phyloP scores from a whole-genome alignment of 2,888 invertebrate species.

The Limenitis camilla region DNA sequence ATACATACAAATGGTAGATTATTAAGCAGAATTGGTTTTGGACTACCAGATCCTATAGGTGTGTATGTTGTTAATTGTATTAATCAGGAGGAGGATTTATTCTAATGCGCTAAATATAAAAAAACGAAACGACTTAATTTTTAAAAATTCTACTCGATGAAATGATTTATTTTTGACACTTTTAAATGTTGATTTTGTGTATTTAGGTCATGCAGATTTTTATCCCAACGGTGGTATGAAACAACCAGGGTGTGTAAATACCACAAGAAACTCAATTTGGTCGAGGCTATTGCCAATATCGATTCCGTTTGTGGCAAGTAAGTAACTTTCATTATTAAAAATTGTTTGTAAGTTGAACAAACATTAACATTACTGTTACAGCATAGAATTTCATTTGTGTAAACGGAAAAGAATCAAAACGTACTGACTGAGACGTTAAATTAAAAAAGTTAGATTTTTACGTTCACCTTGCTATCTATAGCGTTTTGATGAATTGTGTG shows the following conservation, averaged over 20 bases:
- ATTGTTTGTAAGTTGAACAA: no score
- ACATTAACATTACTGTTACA: no score
- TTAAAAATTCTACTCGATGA: no score
- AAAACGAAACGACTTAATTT: no score
- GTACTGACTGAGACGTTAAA: no score
- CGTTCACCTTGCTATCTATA: background rate
- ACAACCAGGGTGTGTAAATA: slow-evolving; percentile 76
- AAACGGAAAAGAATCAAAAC: no score
- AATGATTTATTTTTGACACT: background rate
- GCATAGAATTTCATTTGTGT: no score
- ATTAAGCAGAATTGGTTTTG: slow-evolving; percentile 71
- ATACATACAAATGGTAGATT: slow-evolving; percentile 77
- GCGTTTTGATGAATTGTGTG: background rate
- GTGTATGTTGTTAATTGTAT: slow-evolving; percentile 4
- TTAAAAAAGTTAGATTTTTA: no score
- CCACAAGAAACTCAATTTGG: slow-evolving; percentile 39
- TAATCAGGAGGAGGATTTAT: no score
- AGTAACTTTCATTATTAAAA: slow-evolving; percentile 27
- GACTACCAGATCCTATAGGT: slow-evolving; percentile 75
- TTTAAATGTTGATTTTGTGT: background rate
- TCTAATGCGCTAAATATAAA: no score
- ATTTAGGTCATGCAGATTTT: slow-evolving; percentile 77
- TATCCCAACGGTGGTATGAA: slow-evolving; percentile 80
- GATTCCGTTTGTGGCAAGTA: slow-evolving; percentile 37
- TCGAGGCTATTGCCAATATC: slow-evolving; percentile 46